Conservation (phyloP, 2,797 vertebrate genomes). For the Acanthurus tractus region DNA sequence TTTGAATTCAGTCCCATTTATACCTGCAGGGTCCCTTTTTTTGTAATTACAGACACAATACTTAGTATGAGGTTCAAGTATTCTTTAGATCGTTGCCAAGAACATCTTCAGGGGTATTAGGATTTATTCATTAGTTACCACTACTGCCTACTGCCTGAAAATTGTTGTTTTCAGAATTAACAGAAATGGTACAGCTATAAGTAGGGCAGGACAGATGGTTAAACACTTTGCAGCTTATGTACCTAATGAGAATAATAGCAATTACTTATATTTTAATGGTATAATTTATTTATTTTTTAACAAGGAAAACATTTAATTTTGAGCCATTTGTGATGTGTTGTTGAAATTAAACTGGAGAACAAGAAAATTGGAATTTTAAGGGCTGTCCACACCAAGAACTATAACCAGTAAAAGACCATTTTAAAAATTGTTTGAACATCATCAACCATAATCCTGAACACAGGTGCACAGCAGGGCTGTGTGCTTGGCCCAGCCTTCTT, state of each 20-base stretch:
- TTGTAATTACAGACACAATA: slow-evolving; percentile 9
- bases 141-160: background rate
- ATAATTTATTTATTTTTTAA: background rate
- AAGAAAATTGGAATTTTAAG: background rate
- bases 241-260: background rate
- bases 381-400: too few relatives aligned
- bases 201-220: background rate
- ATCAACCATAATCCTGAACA: too few relatives aligned
- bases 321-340: background rate
- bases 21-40: background rate
- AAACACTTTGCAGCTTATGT: background rate
- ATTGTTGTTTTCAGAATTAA: slow-evolving; percentile 2
- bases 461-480: too few relatives aligned
- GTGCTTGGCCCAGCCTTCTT: too few relatives aligned
- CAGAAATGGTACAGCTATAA: background rate
- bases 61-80: background rate
- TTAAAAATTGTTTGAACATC: too few relatives aligned
- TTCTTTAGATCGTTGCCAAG: background rate
- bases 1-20: slow-evolving; percentile 1
- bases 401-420: too few relatives aligned
- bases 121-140: slow-evolving; percentile 1
- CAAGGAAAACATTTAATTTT: background rate
- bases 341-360: background rate
- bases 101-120: background rate
- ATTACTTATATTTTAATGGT: background rate